Evolutionary conservation across 1,140 invertebrate genomes (phyloP).

Genomic region (Dendrolimus kikuchii): DNA sequence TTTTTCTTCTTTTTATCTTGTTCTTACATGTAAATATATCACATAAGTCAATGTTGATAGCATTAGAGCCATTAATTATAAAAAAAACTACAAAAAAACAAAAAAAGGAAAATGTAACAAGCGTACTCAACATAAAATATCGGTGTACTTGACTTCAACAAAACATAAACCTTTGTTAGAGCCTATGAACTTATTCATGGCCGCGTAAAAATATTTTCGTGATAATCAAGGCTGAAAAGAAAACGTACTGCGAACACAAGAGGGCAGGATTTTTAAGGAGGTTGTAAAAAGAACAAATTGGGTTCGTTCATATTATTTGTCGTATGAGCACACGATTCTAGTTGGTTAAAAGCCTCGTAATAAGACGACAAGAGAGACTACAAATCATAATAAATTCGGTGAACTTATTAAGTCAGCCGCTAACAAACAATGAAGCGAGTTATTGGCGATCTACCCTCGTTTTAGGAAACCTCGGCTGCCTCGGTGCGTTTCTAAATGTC

Average conservation of each 20-base stretch:
- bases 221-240: slow-evolving; percentile 6
- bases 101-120: too few species aligned
- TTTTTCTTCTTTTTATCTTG: too few species aligned
- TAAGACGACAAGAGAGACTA: slow-evolving; percentile 53
- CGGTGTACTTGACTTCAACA: background rate
- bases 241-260: slow-evolving; percentile 7
- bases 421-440: slow-evolving; percentile 66
- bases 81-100: too few species aligned
- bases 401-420: slow-evolving; percentile 67
- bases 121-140: too few species aligned
- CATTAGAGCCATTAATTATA: too few species aligned
- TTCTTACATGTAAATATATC: too few species aligned
- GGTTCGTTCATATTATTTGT: slow-evolving; percentile 16
- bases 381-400: slow-evolving; percentile 65
- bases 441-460: slow-evolving; percentile 62
- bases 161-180: slow-evolving; percentile 6
- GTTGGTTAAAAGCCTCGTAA: slow-evolving; percentile 42
- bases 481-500: slow-evolving; percentile 19
- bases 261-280: slow-evolving; percentile 17
- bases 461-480: slow-evolving; percentile 40
- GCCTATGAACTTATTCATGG: slow-evolving; percentile 5
- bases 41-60: too few species aligned
- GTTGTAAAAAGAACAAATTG: slow-evolving; percentile 25
- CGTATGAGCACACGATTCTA: slow-evolving; percentile 22
- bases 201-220: slow-evolving; percentile 13